A percentile compares a stretch with the other conserved stretches of the same genome.
Evolutionary conservation across 2,113 vertebrate genomes (phyloP).

Genomic region (Irena cyanogastra): DNA sequence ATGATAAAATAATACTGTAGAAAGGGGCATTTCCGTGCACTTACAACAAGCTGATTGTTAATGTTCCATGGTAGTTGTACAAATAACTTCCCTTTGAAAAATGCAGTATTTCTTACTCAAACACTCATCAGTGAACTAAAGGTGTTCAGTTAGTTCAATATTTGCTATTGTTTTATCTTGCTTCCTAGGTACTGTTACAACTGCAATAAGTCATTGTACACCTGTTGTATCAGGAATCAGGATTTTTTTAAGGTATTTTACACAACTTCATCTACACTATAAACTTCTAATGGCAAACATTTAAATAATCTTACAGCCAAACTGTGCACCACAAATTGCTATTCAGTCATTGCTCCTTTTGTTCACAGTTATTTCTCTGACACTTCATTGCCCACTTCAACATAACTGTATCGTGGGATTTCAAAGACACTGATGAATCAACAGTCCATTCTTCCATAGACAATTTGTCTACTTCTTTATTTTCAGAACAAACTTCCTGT

Average conservation of each 20-base stretch:
- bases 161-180: conserved; percentile 73
- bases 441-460: conserved; percentile 8
- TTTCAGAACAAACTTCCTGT: not conserved
- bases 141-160: conserved; percentile 70
- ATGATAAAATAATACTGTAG: conserved; percentile 79
- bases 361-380: conserved; percentile 22
- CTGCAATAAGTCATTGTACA: conserved; percentile 80
- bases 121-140: conserved; percentile 70
- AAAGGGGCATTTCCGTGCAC: conserved; percentile 76
- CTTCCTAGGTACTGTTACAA: conserved; percentile 80
- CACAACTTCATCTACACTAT: conserved; percentile 59
- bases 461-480: conserved; percentile 35
- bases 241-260: conserved; percentile 64
- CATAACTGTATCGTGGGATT: conserved; percentile 18
- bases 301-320: conserved; percentile 58
- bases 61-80: conserved; percentile 76
- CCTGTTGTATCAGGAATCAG: conserved; percentile 78
- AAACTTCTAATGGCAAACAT: conserved; percentile 43
- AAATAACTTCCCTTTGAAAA: conserved; percentile 74
- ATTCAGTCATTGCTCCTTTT: conserved; percentile 31
- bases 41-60: conserved; percentile 75
- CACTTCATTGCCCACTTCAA: conserved; percentile 1
- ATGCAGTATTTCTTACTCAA: conserved; percentile 70
- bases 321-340: not conserved
- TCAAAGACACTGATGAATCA: not conserved